Evolutionary conservation across 2,888 invertebrate genomes (phyloP).

Genomic region (Tanypteryx hageni): DNA sequence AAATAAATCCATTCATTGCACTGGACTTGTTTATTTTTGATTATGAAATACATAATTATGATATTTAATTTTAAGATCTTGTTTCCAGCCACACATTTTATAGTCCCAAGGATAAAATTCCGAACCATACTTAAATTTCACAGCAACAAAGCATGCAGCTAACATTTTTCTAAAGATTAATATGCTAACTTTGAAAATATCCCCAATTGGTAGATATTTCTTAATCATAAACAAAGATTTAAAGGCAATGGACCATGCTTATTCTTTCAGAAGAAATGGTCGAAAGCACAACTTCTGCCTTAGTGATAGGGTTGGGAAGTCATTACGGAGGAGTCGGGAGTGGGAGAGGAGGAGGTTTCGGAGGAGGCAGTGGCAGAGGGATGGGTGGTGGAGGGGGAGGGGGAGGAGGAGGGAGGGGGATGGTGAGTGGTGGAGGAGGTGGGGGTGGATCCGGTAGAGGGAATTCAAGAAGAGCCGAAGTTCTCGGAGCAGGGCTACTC

Average conservation of each 20-base stretch:
- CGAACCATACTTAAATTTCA: no score
- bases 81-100: no score
- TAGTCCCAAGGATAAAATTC: no score
- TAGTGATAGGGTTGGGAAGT: not conserved
- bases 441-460: slow-evolving; percentile 50
- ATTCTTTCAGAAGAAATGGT: slow-evolving; percentile 57
- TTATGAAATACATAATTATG: not conserved
- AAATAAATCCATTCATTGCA: no score
- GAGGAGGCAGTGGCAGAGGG: not conserved
- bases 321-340: slow-evolving; percentile 19
- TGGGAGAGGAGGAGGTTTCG: slow-evolving; percentile 14
- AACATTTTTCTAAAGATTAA: not conserved
- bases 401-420: slow-evolving; percentile 4
- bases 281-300: slow-evolving; percentile 62
- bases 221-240: slow-evolving; percentile 6
- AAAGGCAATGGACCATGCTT: slow-evolving; percentile 45
- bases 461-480: slow-evolving; percentile 36
- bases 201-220: slow-evolving; percentile 15
- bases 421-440: not conserved
- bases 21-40: slow-evolving; percentile 15
- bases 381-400: not conserved
- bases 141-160: no score
- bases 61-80: not conserved
- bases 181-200: not conserved
- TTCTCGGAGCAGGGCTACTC: slow-evolving; percentile 32